Evolutionary conservation across 2,888 invertebrate species (phyloP), one percentile per base, ranked within the genome.

Genomic region (Drosophila lutescens): DNA sequence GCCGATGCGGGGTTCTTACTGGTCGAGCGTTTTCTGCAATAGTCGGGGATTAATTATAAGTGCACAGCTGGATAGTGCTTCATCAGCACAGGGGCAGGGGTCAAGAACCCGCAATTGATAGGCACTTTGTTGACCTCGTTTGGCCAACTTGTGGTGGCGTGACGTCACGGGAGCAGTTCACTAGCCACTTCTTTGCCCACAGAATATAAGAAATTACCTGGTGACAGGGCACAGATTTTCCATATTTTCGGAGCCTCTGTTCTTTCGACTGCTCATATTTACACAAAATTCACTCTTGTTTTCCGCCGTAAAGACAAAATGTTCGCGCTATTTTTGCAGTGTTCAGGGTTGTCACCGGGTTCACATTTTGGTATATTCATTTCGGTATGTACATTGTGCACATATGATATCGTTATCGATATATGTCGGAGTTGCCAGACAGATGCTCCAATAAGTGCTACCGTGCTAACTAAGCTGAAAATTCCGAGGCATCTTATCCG

Each of bases 141-240:
- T 66, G 47, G 32, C 54, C 61, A 15, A 26, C 23, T 60, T 43
- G 47, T 47, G 59, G 36, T 17, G 15, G 9, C 70, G 73, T 78
- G 76, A 78, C 85, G 80, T 84, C 81, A 81, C 71, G 30, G 23
- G 40, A 23, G 23, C 47, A 44, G 17, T 41, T 9, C n/a, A n/a
- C 4, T 44, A 40, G 0, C 0, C 3, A 9, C 10, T 46, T 13
- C 4, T 13, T 20, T 7, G 20, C 6, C 15, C 2, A 34, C 13
- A 49, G 17, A 12, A 7, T 7, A 4, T 7, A 6, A 30, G 8
- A 4, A 10, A 13, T 89, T 86, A 91, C 91, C 91, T 91, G 63
- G 86, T 65, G 56, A 86, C 77, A 47, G 91, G 91, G 74, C 91
- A 91, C 76, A 90, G 79, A 83, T 91, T 92, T 73, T 91, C 91